phyloP scores from a whole-genome alignment of 2,797 vertebrate species.

The Peromyscus eremicus region DNA sequence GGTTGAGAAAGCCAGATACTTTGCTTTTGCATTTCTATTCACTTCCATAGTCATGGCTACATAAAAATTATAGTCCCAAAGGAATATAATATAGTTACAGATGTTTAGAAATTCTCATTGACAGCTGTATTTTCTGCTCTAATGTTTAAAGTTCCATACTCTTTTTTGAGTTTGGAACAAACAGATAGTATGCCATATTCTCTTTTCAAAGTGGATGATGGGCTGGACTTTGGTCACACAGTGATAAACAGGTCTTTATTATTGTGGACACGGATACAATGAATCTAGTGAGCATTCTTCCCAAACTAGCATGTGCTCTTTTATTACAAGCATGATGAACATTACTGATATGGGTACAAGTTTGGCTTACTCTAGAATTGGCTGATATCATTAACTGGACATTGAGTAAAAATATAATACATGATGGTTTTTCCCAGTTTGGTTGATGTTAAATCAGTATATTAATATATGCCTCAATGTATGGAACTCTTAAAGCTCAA shows the following conservation, averaged over 20 bases:
- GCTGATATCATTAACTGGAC: background rate
- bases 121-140: background rate
- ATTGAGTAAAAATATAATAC: background rate
- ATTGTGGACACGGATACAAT: background rate
- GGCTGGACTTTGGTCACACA: background rate
- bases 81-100: background rate
- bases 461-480: background rate
- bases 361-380: background rate
- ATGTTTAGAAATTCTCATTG: background rate
- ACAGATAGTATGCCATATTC: background rate
- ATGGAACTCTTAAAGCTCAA: conserved; percentile 4
- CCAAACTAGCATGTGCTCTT: background rate
- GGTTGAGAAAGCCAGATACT: conserved; percentile 19
- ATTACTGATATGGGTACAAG: background rate
- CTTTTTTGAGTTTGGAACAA: conserved; percentile 11
- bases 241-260: background rate
- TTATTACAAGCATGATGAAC: background rate
- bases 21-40: conserved; percentile 55
- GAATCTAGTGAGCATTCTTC: background rate
- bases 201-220: background rate
- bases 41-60: conserved; percentile 26
- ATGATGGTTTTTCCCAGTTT: background rate
- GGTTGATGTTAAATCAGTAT: background rate
- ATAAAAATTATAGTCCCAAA: background rate
- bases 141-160: conserved; percentile 10